Percentiles rank a stretch among this genome's conserved stretches.
Conservation (phyloP, 2,888 invertebrate species). For the Deroplatys truncata region DNA sequence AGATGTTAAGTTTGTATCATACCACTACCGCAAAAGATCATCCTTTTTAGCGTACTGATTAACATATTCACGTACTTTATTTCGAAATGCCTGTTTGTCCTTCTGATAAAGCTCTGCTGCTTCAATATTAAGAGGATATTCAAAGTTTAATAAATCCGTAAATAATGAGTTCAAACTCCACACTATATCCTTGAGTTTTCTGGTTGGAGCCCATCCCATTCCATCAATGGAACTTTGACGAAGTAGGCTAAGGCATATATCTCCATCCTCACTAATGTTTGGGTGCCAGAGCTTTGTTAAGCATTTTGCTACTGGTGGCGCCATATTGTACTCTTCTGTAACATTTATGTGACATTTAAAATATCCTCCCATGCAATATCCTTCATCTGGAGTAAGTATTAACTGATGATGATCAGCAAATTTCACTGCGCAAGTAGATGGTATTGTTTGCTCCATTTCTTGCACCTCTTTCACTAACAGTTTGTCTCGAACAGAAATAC, state of each 20-base stretch:
- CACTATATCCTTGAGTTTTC: conserved; percentile 85
- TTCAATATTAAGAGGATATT: conserved; percentile 90
- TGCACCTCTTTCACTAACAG: conserved; percentile 71
- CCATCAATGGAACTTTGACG: conserved; percentile 90
- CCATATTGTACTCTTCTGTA: conserved; percentile 94
- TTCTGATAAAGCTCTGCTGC: conserved; percentile 86
- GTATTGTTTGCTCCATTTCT: conserved; percentile 84
- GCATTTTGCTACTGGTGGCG: conserved; percentile 91
- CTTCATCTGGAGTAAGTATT: conserved; percentile 77
- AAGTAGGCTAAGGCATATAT: conserved; percentile 86
- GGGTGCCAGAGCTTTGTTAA: conserved; percentile 93
- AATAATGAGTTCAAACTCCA: conserved; percentile 93
- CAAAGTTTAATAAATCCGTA: conserved; percentile 94
- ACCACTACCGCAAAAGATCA: background rate
- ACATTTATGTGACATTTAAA: conserved; percentile 83
- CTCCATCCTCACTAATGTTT: conserved; percentile 89
- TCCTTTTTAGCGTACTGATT: conserved; percentile 56
- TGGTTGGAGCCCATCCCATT: conserved; percentile 90
- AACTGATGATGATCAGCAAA: conserved; percentile 82
- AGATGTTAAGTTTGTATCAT: background rate
- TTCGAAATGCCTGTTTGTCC: conserved; percentile 71
- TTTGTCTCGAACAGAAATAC: conserved; percentile 75
- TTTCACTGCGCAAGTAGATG: conserved; percentile 70
- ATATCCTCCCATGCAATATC: conserved; percentile 82
- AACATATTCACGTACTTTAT: conserved; percentile 75